Evolutionary conservation across 2,797 vertebrate genomes (phyloP).

Genomic region (Amblyraja radiata): DNA sequence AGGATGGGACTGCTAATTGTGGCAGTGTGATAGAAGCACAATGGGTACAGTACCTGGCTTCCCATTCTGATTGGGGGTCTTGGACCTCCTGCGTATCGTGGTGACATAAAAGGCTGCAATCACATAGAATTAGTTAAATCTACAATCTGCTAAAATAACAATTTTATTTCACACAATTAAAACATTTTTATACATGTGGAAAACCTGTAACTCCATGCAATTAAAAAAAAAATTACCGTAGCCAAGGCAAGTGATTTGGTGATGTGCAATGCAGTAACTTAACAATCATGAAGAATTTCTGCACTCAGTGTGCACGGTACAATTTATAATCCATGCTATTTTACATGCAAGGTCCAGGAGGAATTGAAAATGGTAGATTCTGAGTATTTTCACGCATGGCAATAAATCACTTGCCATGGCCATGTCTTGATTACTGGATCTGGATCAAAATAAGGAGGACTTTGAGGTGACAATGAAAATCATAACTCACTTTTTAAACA

Average conservation of each 20-base stretch:
- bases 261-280: no score
- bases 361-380: not conserved
- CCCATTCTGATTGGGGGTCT: slow-evolving; percentile 95
- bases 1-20: not conserved
- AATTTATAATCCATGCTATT: not conserved
- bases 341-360: not conserved
- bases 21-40: not conserved
- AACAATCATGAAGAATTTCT: not conserved
- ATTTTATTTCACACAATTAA: not conserved
- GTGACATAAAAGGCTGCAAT: slow-evolving; percentile 94
- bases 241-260: slow-evolving; percentile 20
- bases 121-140: slow-evolving; percentile 41
- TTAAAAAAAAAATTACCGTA: not conserved
- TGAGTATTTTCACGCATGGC: not conserved
- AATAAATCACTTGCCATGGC: not conserved
- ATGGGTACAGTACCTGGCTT: slow-evolving; percentile 79
- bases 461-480: not conserved
- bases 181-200: slow-evolving; percentile 4
- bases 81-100: slow-evolving; percentile 90
- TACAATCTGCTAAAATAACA: slow-evolving; percentile 14
- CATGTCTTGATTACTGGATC: not conserved
- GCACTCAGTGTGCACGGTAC: not conserved
- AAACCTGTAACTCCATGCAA: not conserved
- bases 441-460: not conserved
- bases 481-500: slow-evolving; percentile 13